Evolutionary conservation across 2,888 invertebrate genomes (phyloP), one percentile per base, ranked within the genome.

Genomic region (Creontiades dilutus): DNA sequence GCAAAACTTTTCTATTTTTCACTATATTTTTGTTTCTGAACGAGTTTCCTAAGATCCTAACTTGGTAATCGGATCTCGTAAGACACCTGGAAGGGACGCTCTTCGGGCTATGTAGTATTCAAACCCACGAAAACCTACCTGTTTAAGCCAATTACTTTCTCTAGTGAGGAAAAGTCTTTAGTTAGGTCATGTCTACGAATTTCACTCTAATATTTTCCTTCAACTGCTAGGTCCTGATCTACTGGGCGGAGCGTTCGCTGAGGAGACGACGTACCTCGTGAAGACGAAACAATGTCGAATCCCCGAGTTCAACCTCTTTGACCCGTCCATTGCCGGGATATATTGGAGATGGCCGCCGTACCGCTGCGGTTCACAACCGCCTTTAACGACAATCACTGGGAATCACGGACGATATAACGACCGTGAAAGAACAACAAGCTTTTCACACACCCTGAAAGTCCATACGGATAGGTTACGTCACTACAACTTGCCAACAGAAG

Each of bases 261-360:
- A 52, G 11, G 52, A 16, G 52, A 52, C 3, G 1, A 52, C 3
- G 5, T 95, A 94, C 92, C 92, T 95, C 90, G 94, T 95, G 4
- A 94, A 94, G 94, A 96, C 94, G 92, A 93, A 95, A 68, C 94
- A 94, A 92, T 96, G 96, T 92, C 94, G 94, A 92, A 96, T 96
- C 92, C 94, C 95, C 4, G 94, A 95, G 90, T 92, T 95, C 90
- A 94, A 95, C 92, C 94, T 95, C 0, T 92, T 90, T 76, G 92
- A 93, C 87, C 91, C 91, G 4, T 95, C 95, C 91, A 95, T 95
- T 90, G 94, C 94, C 93, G 93, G 94, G 90, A 94, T 94, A 91
- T 94, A 95, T 90, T 94, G 94, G 75, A 94, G 94, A 46, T 93
- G 94, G 90, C 94, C 94, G 90, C 95, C 95, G 91, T 94, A 91